Base-by-base conservation (phyloP, 2,888 invertebrate species). In the Eudemis profundana region DNA sequence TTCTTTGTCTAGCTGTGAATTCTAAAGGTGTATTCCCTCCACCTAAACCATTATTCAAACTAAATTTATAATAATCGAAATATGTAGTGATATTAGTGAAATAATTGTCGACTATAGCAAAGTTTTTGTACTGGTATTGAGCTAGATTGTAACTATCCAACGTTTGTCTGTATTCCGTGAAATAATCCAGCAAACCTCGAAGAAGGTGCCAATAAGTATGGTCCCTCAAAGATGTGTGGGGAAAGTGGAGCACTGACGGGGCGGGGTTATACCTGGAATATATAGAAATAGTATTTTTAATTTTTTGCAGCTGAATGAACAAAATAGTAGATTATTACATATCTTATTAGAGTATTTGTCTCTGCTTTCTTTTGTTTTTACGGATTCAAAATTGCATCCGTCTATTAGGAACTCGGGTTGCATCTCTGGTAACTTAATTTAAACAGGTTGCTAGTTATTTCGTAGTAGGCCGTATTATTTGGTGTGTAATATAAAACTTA, bases 261-360 rank as follows among this genome's bases (percentile, higher is more conserved):
- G 90, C 84, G 14, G 90, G 86, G 57, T 85, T 88, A 51, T 87
- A 88, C 66, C 91, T 91, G 80, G 50, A 81, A 84, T n/a, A n/a
- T n/a, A n/a, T n/a, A n/a, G n/a, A n/a, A n/a, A n/a, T n/a, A n/a
- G n/a, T n/a, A n/a, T n/a, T 19, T 14, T 5, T 38, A 2, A 14
- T 10, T 5, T 21, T 17, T 1, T 29, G 15, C 10, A 27, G 3
- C 5, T 17, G 8, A 7, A 7, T 27, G 23, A n/a, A 23, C 2
- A n/a, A 15, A 49, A 29, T 10, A 15, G 14, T 8, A 29, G 17
- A 1, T 2, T 10, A 50, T 15, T 12, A 7, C 4, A 5, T 50
- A 17, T 2, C 1, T 23, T 29, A 23, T 10, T 15, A n/a, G 21
- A 40, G 27, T 27, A 27, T 0, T n/a, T 5, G 7, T 7, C 38